Percentiles rank a stretch among this genome's conserved stretches.
Conservation (phyloP, 2,797 vertebrate species). For the Gymnodraco acuticeps region DNA sequence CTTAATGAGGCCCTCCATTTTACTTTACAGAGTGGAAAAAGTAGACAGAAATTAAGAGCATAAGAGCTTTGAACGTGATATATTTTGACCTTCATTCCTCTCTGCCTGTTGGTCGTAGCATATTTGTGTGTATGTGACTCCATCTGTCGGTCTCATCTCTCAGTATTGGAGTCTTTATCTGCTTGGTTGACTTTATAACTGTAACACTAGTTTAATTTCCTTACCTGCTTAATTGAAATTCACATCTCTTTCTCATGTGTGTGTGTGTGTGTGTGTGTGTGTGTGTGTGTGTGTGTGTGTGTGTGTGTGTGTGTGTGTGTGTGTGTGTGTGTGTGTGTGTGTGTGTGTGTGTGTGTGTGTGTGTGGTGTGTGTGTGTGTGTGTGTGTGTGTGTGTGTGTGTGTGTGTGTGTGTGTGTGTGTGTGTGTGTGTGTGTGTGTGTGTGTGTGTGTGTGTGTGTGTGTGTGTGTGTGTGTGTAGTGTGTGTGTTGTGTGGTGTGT, state of each 20-base stretch:
- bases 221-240: constrained; percentile 84
- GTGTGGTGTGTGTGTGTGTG: constrained; percentile 21
- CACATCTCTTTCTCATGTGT: constrained; percentile 74
- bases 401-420: too few relatives aligned
- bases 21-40: constrained; percentile 35
- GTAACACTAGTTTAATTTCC: constrained; percentile 81
- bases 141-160: constrained; percentile 49
- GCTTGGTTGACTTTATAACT: constrained; percentile 78
- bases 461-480: too few relatives aligned
- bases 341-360: constrained; percentile 13
- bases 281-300: constrained; percentile 12
- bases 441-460: neutral
- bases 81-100: constrained; percentile 61
- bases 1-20: constrained; percentile 51
- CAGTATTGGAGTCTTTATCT: constrained; percentile 74
- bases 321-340: too few relatives aligned
- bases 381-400: neutral
- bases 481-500: constrained; percentile 44
- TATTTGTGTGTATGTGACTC: constrained; percentile 36
- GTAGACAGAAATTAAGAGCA: constrained; percentile 39
- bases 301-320: constrained; percentile 33
- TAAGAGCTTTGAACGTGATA: constrained; percentile 47
- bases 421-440: constrained; percentile 40
- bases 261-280: too few relatives aligned
- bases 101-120: constrained; percentile 15